These are phyloP conservation scores for Oncorhynchus masou DNA, from an alignment of 2,113 vertebrate species.

Conservation along the genomic window DNA sequence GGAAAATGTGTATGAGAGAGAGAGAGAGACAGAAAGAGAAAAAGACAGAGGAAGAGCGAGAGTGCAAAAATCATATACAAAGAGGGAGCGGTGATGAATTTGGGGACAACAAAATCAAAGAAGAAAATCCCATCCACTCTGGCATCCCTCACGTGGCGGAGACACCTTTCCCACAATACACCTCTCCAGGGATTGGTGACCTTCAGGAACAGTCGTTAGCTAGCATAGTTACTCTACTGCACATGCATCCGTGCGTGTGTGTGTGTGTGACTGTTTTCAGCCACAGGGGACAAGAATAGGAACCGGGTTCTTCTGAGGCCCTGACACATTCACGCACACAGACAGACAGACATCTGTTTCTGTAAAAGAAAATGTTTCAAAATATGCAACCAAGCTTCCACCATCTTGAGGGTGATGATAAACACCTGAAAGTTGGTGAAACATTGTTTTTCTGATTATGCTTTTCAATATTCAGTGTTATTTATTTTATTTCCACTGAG, in stretches of 20 bases:
- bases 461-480: no score
- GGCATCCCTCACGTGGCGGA: neutral
- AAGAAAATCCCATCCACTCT: conserved; percentile 42
- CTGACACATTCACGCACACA: conserved; percentile 33
- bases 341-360: no score
- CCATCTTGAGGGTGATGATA: no score
- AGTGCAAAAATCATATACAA: neutral
- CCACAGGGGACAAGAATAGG: conserved; percentile 60
- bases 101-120: conserved; percentile 67
- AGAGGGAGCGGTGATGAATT: conserved; percentile 57
- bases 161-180: conserved; percentile 54
- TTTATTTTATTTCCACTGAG: no score
- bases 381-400: no score
- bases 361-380: no score
- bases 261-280: no score
- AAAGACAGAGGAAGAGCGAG: neutral
- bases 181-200: conserved; percentile 65
- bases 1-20: no score
- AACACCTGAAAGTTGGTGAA: no score
- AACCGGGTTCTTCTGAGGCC: conserved; percentile 7
- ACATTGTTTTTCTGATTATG: no score
- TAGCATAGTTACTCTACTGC: conserved; percentile 63
- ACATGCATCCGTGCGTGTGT: no score
- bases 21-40: neutral
- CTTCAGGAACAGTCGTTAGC: conserved; percentile 68